Evolutionary conservation across 2,888 invertebrate species (phyloP).

Genomic region (Drosophila mettleri): DNA sequence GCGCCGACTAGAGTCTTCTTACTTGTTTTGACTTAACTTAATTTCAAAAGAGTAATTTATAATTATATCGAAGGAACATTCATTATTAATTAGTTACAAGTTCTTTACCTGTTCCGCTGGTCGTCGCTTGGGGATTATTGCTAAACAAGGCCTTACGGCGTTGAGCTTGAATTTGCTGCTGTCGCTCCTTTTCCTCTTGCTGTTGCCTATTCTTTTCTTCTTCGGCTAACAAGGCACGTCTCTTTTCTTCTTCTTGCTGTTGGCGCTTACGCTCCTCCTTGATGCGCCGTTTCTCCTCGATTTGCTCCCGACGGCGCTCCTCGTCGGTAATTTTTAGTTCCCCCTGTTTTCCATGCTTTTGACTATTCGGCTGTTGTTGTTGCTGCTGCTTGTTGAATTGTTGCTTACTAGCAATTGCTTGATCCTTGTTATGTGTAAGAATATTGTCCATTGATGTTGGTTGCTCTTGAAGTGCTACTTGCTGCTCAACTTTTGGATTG

Average conservation of each 20-base stretch:
- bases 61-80: no score
- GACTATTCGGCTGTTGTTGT: conserved; percentile 10
- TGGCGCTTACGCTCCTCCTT: conserved; percentile 83
- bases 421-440: conserved; percentile 15
- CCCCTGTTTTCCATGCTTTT: conserved; percentile 36
- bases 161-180: conserved; percentile 84
- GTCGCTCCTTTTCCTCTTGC: conserved; percentile 83
- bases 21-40: no score
- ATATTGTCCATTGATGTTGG: conserved; percentile 5
- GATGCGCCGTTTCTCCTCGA: conserved; percentile 80
- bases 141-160: conserved; percentile 82
- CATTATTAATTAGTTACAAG: background rate
- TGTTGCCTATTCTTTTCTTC: conserved; percentile 83
- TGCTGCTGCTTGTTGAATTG: conserved; percentile 13
- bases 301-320: conserved; percentile 77
- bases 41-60: no score
- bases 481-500: conserved; percentile 7
- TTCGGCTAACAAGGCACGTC: conserved; percentile 70
- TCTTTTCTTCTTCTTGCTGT: conserved; percentile 82
- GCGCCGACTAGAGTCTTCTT: no score
- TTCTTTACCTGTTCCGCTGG: conserved; percentile 30
- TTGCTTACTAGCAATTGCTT: conserved; percentile 14
- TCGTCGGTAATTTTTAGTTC: conserved; percentile 63
- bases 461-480: background rate
- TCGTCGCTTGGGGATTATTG: conserved; percentile 39